These are phyloP conservation scores for Hippoglossus hippoglossus DNA, from an alignment of 2,797 vertebrate genomes.

Conservation along the genomic window DNA sequence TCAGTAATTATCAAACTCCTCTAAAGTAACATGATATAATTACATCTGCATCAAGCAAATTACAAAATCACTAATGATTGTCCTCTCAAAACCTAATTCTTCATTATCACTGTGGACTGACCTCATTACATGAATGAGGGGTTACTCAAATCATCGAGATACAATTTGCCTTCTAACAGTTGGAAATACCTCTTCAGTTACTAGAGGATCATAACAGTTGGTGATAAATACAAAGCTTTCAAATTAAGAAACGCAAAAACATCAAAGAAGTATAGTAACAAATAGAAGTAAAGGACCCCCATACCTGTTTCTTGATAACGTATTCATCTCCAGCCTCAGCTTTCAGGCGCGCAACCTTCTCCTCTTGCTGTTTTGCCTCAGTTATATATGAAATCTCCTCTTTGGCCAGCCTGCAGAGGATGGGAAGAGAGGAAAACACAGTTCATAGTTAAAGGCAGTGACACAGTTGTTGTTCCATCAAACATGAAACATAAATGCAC, in stretches of 20 bases:
- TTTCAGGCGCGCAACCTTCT: slow-evolving; percentile 92
- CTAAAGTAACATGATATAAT: slow-evolving; percentile 78
- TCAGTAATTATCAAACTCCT: slow-evolving; percentile 78
- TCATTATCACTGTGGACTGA: slow-evolving; percentile 65
- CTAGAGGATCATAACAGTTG: neutral
- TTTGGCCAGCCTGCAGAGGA: slow-evolving; percentile 88
- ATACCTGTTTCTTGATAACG: slow-evolving; percentile 94
- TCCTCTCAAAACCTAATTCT: slow-evolving; percentile 70
- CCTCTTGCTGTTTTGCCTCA: slow-evolving; percentile 93
- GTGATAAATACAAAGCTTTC: neutral
- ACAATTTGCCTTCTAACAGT: slow-evolving; percentile 28
- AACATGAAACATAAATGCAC: slow-evolving; percentile 43
- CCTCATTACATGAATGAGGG: slow-evolving; percentile 59
- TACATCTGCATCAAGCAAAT: slow-evolving; percentile 76
- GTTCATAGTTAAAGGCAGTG: slow-evolving; percentile 30
- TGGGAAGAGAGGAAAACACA: slow-evolving; percentile 14
- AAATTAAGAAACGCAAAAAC: neutral
- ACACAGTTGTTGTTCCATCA: slow-evolving; percentile 47
- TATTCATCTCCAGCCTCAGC: slow-evolving; percentile 89
- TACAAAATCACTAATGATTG: slow-evolving; percentile 76
- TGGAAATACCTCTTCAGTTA: neutral
- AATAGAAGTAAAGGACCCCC: neutral
- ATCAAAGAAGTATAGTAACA: too few species aligned
- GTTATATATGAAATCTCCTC: slow-evolving; percentile 92
- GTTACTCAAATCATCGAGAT: slow-evolving; percentile 43